Base-by-base conservation (phyloP, 2,888 invertebrate genomes). In the Drosophila lacicola region DNA sequence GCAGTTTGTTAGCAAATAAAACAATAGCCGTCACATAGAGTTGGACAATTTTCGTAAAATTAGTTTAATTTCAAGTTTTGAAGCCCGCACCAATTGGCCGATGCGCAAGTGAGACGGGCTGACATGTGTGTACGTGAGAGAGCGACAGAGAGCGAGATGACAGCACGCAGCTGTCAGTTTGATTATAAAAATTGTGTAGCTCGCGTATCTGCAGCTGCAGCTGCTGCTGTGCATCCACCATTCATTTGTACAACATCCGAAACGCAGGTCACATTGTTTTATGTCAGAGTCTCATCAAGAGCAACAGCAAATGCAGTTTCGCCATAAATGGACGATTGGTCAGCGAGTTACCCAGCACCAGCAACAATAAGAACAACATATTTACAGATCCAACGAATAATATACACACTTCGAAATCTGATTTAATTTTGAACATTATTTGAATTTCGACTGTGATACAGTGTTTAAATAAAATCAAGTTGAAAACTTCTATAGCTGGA, bases 11-110 rank as follows among this genome's bases (percentile, higher is more conserved):
- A 70, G 76, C 71, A 78, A 65, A 82, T 69, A 74, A 74, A 83
- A 83, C 83, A 80, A 70, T 75, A 34, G 70, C 55, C 50, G 54
- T 58, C 69, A 60, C 74, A 81, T 56, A 33, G 63, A 47, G 41
- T 57, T 55, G 61, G 57, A 50, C 77, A 83, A 79, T 76, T 81
- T 83, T 78, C 79, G 73, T 53, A 70, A 91, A 90, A 91, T 89
- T 90, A 90, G 89, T 89, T 90, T 85, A 90, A 90, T 91, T 85
- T 83, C 54, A 78, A 77, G 61, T 65, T 56, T 50, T 63, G 70
- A 68, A 66, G 53, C 33, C 17, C 17, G 11, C 42, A 42, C 25
- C n/a, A 44, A 33, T 36, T n/a, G 13, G 37, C 17, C 13, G 9
- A 19, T 6, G 58, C 42, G 53, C 21, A 37, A 66, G 19, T 19